phyloP scores from a whole-genome alignment of 1,140 invertebrate genomes.

The Steinernema khuongi region DNA sequence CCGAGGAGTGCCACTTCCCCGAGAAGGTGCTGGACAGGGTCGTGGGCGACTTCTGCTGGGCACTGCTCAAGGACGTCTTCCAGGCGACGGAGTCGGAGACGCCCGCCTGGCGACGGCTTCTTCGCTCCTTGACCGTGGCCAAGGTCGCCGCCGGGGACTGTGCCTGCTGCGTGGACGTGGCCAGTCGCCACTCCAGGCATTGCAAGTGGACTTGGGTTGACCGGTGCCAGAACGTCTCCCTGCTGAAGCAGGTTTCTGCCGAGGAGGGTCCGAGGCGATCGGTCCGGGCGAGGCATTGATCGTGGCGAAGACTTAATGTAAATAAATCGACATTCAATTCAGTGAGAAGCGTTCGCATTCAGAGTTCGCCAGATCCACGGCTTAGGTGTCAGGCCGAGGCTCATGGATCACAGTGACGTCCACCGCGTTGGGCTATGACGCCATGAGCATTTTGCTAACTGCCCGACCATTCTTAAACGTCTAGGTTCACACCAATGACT shows the following conservation, averaged over 20 bases:
- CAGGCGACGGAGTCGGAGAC: background rate
- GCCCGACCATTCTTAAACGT: too few relatives aligned
- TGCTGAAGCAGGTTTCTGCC: background rate
- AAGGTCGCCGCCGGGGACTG: background rate
- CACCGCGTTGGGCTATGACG: too few relatives aligned
- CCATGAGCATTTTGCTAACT: too few relatives aligned
- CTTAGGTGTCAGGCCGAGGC: too few relatives aligned
- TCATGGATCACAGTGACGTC: too few relatives aligned
- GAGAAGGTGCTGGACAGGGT: background rate
- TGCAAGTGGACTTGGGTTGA: conserved; percentile 12
- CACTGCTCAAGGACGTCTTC: conserved; percentile 1
- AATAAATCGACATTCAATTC: too few relatives aligned
- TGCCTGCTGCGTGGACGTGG: background rate
- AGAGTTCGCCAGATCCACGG: too few relatives aligned
- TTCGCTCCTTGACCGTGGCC: background rate
- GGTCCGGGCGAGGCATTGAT: background rate
- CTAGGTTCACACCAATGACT: too few relatives aligned
- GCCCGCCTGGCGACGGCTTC: background rate
- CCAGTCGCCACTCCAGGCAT: background rate
- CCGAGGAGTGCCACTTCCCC: background rate
- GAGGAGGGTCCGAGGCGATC: background rate
- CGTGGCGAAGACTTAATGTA: too few relatives aligned
- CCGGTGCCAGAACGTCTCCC: background rate
- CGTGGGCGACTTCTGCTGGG: conserved; percentile 6
- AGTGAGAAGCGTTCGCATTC: too few relatives aligned